Conservation (phyloP, 1,140 invertebrate species). For the Heterodera schachtii region DNA sequence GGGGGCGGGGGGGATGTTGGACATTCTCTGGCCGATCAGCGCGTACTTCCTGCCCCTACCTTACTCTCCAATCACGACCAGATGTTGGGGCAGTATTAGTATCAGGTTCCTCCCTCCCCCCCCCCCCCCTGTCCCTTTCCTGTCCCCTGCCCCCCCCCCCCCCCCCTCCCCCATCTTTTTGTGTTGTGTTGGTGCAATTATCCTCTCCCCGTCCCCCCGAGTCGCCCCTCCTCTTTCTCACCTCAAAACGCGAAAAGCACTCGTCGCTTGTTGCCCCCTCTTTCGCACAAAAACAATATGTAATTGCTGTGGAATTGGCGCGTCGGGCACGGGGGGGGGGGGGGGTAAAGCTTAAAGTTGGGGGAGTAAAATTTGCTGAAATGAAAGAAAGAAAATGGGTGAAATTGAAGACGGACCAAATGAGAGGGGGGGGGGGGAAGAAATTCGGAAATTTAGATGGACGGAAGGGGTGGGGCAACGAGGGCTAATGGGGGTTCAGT, state of each 20-base stretch:
- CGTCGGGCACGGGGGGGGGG: too few relatives aligned
- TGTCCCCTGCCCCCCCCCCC: slow-evolving; percentile 1
- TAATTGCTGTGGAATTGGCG: neutral
- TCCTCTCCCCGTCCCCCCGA: neutral
- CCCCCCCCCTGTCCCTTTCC: too few relatives aligned
- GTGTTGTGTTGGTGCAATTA: too few relatives aligned
- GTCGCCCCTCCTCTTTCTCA: neutral
- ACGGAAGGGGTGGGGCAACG: too few relatives aligned
- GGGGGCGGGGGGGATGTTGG: too few relatives aligned
- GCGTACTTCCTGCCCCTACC: neutral
- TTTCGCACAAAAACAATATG: neutral
- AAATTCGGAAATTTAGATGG: too few relatives aligned
- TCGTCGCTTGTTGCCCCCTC: neutral
- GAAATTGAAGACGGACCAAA: too few relatives aligned
- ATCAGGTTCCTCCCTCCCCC: slow-evolving; percentile 16
- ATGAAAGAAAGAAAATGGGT: neutral
- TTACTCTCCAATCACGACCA: too few relatives aligned
- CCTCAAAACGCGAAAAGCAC: neutral
- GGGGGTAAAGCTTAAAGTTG: neutral
- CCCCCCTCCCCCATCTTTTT: neutral
- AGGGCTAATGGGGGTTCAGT: neutral
- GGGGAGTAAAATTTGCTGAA: neutral
- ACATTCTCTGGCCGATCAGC: too few relatives aligned
- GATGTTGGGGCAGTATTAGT: neutral
- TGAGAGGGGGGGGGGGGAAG: too few relatives aligned